Evolutionary conservation across 2,797 vertebrate species (phyloP), one percentile per base, ranked within the genome.

Genomic region (Alca torda): DNA sequence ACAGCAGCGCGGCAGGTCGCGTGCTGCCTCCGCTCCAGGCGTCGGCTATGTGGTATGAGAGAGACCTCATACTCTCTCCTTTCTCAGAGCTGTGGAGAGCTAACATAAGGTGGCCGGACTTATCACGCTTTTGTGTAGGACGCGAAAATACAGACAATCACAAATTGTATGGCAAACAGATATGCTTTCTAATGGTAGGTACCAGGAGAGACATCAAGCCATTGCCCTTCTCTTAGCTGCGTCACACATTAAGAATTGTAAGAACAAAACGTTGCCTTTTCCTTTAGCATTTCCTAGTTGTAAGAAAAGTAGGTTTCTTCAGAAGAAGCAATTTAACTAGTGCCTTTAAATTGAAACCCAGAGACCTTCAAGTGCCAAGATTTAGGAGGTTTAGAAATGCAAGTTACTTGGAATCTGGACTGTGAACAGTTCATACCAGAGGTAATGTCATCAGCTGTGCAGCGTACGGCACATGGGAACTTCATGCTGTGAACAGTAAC

Each of bases 201-300:
- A 60, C 45, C 13, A 4, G 9, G 33, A n/a, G 50, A 50, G 14
- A 14, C 35, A 51, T 60, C 19, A 37, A 60, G 48, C 18, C 5
- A 0, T 10, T 37, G 50, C n/a, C 33, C 65, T 50, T n/a, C 10
- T 56, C 60, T 69, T 30, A 20, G 8, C 24, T 35, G 28, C 17
- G 4, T 19, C 0, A 3, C 31, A 10, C 9, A 10, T 21, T 50
- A 10, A 50, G 31, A 81, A 25, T 3, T 50, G 21, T n/a, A 10
- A 56, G 37, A 57, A 72, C 4, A 7, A 72, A 75, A n/a, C 2
- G 0, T 11, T 12, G 2, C 13, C 24, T 56, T 84, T 11, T 26
- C 13, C 33, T 73, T 64, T 65, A 46, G 7, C 3, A 16, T 53
- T 61, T 73, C 53, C 16, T 57, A 13, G 19, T 25, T 48, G 8